These are phyloP conservation scores for Drosophila neocordata DNA, from an alignment of 1,140 invertebrate genomes.

Conservation along the genomic window DNA sequence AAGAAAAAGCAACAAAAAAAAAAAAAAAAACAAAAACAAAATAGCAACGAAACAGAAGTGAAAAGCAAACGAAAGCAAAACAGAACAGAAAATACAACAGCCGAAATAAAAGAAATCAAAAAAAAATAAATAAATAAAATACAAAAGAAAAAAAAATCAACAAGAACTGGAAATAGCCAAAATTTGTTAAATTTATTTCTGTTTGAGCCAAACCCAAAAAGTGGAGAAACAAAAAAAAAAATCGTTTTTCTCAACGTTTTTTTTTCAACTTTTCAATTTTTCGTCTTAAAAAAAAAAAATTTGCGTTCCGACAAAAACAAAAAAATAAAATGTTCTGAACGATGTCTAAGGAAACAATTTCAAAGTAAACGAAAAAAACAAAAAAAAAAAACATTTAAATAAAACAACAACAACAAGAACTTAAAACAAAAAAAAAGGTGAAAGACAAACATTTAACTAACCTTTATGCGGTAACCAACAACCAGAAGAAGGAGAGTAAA, in stretches of 20 bases:
- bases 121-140: slow-evolving; percentile 46
- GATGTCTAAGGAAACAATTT: slow-evolving; percentile 62
- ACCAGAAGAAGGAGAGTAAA: not conserved
- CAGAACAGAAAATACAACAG: slow-evolving; percentile 51
- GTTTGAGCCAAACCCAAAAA: slow-evolving; percentile 50
- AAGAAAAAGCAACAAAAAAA: slow-evolving; percentile 42
- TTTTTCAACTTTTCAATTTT: slow-evolving; percentile 49
- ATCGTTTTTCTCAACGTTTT: slow-evolving; percentile 23
- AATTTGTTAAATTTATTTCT: slow-evolving; percentile 78
- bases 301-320: slow-evolving; percentile 66
- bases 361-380: slow-evolving; percentile 23
- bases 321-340: slow-evolving; percentile 64
- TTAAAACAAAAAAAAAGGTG: slow-evolving; percentile 16
- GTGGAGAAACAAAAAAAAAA: slow-evolving; percentile 37
- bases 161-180: slow-evolving; percentile 71
- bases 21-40: slow-evolving; percentile 42
- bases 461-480: not conserved
- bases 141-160: slow-evolving; percentile 43
- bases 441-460: slow-evolving; percentile 5
- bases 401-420: slow-evolving; percentile 41
- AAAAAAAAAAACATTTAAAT: too few species aligned
- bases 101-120: slow-evolving; percentile 51
- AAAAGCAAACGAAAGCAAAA: slow-evolving; percentile 30
- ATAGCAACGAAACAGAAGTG: slow-evolving; percentile 55
- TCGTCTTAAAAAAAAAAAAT: slow-evolving; percentile 59